Evolutionary conservation across 2,113 vertebrate species (phyloP).

Genomic region (Oncorhynchus gorbuscha): DNA sequence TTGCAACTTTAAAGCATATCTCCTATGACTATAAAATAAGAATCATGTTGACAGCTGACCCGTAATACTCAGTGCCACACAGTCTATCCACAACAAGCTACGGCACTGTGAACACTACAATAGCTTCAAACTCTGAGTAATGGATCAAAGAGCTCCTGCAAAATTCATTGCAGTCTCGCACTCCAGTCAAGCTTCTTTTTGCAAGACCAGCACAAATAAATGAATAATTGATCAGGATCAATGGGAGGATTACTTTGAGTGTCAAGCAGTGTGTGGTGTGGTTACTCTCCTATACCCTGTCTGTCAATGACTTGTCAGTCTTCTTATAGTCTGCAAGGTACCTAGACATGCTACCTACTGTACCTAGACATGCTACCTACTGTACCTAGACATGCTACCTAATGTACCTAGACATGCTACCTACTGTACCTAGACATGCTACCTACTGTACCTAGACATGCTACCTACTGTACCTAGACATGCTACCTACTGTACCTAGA

Average conservation of each 20-base stretch:
- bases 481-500: no score
- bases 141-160: constrained; percentile 35
- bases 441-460: no score
- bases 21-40: constrained; percentile 25
- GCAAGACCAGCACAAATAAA: constrained; percentile 43
- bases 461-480: no score
- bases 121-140: constrained; percentile 41
- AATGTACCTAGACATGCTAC: no score
- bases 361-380: not conserved
- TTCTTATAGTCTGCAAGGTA: constrained; percentile 12
- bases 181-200: constrained; percentile 45
- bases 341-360: constrained; percentile 18
- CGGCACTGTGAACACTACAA: constrained; percentile 29
- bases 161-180: constrained; percentile 62
- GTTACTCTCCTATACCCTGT: constrained; percentile 40
- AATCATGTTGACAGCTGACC: constrained; percentile 45
- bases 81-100: constrained; percentile 22
- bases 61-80: constrained; percentile 38
- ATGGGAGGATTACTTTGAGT: constrained; percentile 51
- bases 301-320: constrained; percentile 53
- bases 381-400: not conserved
- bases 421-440: no score
- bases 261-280: constrained; percentile 53
- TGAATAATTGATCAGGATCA: constrained; percentile 64
- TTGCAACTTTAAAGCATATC: constrained; percentile 5